These are phyloP conservation scores for Carcina quercana DNA, from an alignment of 2,888 invertebrate species.

Conservation along the genomic window DNA sequence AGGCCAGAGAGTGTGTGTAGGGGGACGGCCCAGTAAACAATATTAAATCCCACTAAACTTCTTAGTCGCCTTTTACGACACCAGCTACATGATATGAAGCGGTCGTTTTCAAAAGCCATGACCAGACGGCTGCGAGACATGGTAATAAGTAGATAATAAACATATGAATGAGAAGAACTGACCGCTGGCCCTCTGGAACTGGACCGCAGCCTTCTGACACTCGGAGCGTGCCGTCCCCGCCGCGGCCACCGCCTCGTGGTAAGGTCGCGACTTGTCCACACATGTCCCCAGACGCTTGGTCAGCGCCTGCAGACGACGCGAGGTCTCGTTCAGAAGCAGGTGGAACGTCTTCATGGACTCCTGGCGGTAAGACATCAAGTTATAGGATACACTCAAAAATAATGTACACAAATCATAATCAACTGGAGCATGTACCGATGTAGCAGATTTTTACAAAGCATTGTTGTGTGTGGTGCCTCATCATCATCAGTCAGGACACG, in stretches of 20 bases:
- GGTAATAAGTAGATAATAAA: not conserved
- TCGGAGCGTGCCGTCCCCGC: conserved; percentile 86
- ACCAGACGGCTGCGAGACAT: not conserved
- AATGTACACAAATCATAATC: too few relatives aligned
- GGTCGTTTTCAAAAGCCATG: not conserved
- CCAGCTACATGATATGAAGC: not conserved
- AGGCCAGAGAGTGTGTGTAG: too few relatives aligned
- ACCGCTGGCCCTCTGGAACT: conserved; percentile 93
- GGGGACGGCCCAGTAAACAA: too few relatives aligned
- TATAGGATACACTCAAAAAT: too few relatives aligned
- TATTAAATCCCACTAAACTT: too few relatives aligned
- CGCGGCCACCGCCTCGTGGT: conserved; percentile 88
- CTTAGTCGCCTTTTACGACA: too few relatives aligned
- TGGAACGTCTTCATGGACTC: conserved; percentile 95
- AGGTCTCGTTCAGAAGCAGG: conserved; percentile 88
- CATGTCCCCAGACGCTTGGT: conserved; percentile 88
- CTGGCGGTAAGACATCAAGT: conserved; percentile 71
- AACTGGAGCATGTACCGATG: too few relatives aligned
- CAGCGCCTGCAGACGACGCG: conserved; percentile 85
- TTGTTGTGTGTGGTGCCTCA: too few relatives aligned
- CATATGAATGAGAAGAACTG: too few relatives aligned
- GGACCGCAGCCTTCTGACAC: conserved; percentile 92
- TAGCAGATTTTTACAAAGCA: too few relatives aligned
- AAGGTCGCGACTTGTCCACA: conserved; percentile 92
- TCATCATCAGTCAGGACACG: too few relatives aligned